Percentiles rank a stretch among this genome's conserved stretches.
Conservation (phyloP, 2,113 vertebrate genomes). For the Climacteris rufus region DNA sequence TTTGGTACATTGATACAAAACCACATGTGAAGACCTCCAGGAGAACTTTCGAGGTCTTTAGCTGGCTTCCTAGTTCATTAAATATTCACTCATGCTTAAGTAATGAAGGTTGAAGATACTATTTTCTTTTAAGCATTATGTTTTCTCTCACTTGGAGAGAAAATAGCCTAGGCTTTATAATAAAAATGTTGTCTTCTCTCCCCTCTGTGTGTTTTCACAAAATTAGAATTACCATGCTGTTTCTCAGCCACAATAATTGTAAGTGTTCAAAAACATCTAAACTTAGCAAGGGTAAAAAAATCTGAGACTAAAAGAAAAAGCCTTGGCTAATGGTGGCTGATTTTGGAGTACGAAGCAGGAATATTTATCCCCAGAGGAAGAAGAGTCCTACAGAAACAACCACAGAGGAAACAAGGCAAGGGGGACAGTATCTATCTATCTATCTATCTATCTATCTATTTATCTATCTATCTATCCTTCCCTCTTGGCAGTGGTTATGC, state of each 20-base stretch:
- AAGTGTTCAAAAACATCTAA: background rate
- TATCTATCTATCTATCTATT: accelerated
- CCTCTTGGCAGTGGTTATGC: background rate
- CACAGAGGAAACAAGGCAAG: background rate
- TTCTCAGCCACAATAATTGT: background rate
- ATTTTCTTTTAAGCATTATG: background rate
- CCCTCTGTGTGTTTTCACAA: background rate
- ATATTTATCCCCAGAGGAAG: background rate
- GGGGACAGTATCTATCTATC: background rate
- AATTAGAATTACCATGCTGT: background rate
- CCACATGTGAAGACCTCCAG: background rate
- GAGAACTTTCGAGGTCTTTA: background rate
- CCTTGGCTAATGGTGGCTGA: background rate
- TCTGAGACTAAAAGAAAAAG: background rate
- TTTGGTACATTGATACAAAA: background rate
- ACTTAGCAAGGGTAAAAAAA: background rate
- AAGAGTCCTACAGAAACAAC: background rate
- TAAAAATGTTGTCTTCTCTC: background rate
- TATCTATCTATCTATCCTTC: background rate
- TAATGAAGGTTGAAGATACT: background rate
- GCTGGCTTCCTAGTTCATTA: background rate
- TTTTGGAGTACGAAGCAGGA: background rate
- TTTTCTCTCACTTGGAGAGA: background rate
- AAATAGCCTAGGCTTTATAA: background rate
- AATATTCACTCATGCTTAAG: background rate